Evolutionary conservation across 1,140 invertebrate species (phyloP).

Genomic region (Aphaenogaster floridana): DNA sequence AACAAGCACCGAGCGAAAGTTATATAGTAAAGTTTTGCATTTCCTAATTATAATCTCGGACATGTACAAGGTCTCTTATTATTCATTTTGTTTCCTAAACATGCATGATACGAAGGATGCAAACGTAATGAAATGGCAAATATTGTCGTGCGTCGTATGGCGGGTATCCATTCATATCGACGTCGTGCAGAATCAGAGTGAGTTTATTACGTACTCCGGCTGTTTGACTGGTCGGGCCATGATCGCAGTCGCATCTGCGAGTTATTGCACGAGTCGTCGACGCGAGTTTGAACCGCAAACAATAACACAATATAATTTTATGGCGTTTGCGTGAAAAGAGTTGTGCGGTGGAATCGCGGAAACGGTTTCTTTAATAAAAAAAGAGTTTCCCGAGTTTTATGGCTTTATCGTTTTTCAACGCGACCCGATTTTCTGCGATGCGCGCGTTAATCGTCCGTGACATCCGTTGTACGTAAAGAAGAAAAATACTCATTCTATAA

Average conservation of each 20-base stretch:
- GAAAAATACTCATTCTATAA: constrained; percentile 4
- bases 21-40: neutral
- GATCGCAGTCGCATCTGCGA: constrained; percentile 50
- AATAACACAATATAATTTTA: constrained; percentile 43
- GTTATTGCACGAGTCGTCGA: constrained; percentile 23
- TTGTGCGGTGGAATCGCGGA: neutral
- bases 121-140: constrained; percentile 18
- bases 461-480: neutral
- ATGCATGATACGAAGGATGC: neutral
- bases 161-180: constrained; percentile 43
- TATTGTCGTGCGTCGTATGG: neutral
- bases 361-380: constrained; percentile 26
- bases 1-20: neutral
- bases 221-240: constrained; percentile 23
- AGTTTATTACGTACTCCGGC: constrained; percentile 35
- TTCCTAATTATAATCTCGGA: neutral
- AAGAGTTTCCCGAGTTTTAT: neutral
- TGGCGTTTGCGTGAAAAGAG: neutral
- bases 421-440: constrained; percentile 14
- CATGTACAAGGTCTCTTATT: constrained; percentile 14
- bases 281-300: constrained; percentile 14
- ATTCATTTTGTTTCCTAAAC: constrained; percentile 9
- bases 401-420: constrained; percentile 4
- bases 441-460: constrained; percentile 17
- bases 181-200: neutral